A percentile compares a stretch with the other conserved stretches of the same genome.
Evolutionary conservation across 2,113 vertebrate genomes (phyloP).

Genomic region (Phocoena sinus): DNA sequence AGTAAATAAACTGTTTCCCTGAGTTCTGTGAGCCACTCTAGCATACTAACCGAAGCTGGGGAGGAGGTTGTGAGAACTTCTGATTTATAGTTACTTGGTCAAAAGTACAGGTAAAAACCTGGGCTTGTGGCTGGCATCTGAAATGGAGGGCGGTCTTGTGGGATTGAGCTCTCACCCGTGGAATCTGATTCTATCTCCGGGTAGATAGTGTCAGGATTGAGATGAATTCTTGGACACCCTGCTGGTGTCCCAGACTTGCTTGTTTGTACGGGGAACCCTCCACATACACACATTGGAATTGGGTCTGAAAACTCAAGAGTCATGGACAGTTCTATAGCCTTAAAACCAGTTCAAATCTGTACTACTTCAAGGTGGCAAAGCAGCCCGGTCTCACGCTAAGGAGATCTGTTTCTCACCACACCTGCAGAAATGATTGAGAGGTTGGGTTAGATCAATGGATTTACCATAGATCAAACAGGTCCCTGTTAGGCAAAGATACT

Average conservation of each 20-base stretch:
- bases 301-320: background rate
- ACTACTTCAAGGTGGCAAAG: background rate
- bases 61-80: background rate
- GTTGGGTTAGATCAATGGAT: background rate
- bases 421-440: background rate
- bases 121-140: background rate
- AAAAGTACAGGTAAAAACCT: background rate
- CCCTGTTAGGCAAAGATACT: background rate
- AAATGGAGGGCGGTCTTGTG: background rate
- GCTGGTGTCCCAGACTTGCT: background rate
- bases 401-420: background rate
- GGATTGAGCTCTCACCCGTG: background rate
- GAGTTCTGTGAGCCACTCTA: background rate
- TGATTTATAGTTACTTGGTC: background rate
- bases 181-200: background rate
- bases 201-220: background rate
- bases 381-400: accelerated
- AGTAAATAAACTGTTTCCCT: background rate
- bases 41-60: background rate
- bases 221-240: background rate
- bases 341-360: background rate
- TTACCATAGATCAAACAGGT: background rate
- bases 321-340: background rate
- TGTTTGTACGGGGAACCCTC: background rate
- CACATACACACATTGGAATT: background rate